phyloP scores from a whole-genome alignment of 2,888 invertebrate genomes.

The Trissolcus brochymenae region DNA sequence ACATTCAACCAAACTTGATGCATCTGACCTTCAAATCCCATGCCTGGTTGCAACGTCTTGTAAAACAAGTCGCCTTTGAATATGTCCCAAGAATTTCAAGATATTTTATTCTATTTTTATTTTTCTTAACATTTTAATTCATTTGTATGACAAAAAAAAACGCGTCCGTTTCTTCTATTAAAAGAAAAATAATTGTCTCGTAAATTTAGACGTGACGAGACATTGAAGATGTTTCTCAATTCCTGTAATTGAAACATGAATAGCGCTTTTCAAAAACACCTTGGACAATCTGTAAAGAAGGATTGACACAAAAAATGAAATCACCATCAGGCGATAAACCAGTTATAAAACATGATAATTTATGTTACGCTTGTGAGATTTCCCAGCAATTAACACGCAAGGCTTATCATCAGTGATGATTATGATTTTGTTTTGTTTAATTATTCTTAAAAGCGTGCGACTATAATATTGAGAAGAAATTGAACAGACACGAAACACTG shows the following conservation, averaged over 20 bases:
- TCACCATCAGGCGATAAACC: conserved; percentile 7
- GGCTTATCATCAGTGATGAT: conserved; percentile 43
- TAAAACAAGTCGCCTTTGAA: too few relatives aligned
- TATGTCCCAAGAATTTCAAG: too few relatives aligned
- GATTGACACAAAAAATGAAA: conserved; percentile 6
- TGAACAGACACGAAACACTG: conserved; percentile 26
- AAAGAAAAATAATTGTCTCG: too few relatives aligned
- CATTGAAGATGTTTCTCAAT: background rate
- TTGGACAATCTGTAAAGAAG: background rate
- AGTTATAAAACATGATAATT: conserved; percentile 38
- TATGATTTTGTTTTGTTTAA: conserved; percentile 15
- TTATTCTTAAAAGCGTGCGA: background rate
- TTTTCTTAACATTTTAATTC: too few relatives aligned
- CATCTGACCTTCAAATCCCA: too few relatives aligned
- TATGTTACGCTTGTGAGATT: conserved; percentile 27
- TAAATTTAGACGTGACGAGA: too few relatives aligned
- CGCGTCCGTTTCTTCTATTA: too few relatives aligned
- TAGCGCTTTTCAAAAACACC: background rate
- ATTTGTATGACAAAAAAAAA: too few relatives aligned
- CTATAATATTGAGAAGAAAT: conserved; percentile 19
- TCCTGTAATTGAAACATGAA: conserved; percentile 30
- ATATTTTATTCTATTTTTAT: too few relatives aligned
- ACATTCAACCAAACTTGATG: too few relatives aligned
- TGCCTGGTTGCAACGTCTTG: too few relatives aligned
- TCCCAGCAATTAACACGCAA: conserved; percentile 47